These are phyloP conservation scores for Andrena praecox DNA, from an alignment of 2,888 invertebrate genomes.

Conservation along the genomic window DNA sequence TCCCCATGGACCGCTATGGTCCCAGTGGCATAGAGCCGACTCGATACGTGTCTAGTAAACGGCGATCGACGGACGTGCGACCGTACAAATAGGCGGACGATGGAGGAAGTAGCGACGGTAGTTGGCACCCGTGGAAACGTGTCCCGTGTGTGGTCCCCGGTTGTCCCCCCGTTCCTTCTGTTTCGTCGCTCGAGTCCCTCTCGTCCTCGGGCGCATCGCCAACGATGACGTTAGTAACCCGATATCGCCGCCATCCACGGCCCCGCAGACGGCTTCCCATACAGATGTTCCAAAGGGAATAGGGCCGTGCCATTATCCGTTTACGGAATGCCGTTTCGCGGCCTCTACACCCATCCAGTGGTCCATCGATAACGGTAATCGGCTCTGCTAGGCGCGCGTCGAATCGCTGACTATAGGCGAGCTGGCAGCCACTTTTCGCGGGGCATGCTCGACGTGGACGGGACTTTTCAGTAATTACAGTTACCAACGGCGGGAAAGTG, in stretches of 20 bases:
- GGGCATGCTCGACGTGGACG: slow-evolving; percentile 12
- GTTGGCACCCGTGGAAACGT: slow-evolving; percentile 64
- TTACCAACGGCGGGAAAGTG: not conserved
- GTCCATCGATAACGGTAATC: slow-evolving; percentile 69
- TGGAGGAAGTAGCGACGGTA: slow-evolving; percentile 50
- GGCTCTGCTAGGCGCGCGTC: slow-evolving; percentile 59
- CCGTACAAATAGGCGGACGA: not conserved
- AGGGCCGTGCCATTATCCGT: slow-evolving; percentile 75
- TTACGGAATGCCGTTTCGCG: slow-evolving; percentile 63
- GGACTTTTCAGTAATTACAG: slow-evolving; percentile 33
- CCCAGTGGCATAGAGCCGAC: too few species aligned
- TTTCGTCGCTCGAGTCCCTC: slow-evolving; percentile 61
- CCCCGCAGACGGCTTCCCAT: slow-evolving; percentile 79
- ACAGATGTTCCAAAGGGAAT: slow-evolving; percentile 79
- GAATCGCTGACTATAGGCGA: slow-evolving; percentile 47
- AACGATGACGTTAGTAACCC: slow-evolving; percentile 82
- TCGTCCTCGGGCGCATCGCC: slow-evolving; percentile 70
- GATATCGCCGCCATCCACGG: slow-evolving; percentile 79
- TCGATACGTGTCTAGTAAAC: not conserved
- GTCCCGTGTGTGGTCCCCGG: slow-evolving; percentile 69
- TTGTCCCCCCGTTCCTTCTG: slow-evolving; percentile 64
- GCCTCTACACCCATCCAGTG: slow-evolving; percentile 40
- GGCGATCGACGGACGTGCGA: not conserved
- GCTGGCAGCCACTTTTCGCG: not conserved
- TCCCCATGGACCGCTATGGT: too few species aligned